These are phyloP conservation scores for Syrmaticus mikado DNA, from an alignment of 2,113 vertebrate species.

Conservation along the genomic window DNA sequence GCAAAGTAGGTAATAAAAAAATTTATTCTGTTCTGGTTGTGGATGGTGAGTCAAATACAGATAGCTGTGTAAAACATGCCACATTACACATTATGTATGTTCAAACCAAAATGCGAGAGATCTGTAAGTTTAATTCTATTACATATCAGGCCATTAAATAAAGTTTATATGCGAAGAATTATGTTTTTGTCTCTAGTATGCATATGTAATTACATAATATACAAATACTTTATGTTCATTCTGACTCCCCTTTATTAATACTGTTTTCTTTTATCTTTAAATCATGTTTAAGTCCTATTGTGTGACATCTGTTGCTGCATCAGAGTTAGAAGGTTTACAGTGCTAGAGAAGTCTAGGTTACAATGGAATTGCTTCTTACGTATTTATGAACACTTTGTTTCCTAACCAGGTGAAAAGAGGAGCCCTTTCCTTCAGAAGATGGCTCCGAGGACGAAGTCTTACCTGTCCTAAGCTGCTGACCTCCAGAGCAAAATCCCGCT, in stretches of 20 bases:
- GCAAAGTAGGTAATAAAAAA: neutral
- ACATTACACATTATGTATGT: neutral
- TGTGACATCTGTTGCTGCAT: neutral
- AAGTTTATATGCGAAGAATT: neutral
- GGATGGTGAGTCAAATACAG: neutral
- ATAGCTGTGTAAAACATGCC: neutral
- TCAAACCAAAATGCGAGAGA: neutral
- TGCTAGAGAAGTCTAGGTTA: neutral
- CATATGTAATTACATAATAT: neutral
- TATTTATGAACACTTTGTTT: neutral
- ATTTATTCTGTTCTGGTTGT: neutral
- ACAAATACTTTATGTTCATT: neutral
- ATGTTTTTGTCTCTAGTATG: neutral
- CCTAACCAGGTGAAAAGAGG: constrained; percentile 83
- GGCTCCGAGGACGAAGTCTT: constrained; percentile 87
- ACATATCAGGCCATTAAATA: accelerated
- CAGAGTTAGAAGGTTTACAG: neutral
- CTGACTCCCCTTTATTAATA: neutral
- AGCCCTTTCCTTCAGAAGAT: constrained; percentile 79
- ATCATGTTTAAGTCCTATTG: neutral
- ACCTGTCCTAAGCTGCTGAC: constrained; percentile 89
- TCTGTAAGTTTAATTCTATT: neutral
- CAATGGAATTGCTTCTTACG: neutral
- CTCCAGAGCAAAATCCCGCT: constrained; percentile 83
- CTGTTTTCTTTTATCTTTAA: neutral